A percentile compares a stretch with the other conserved stretches of the same genome.
Conservation (phyloP, 2,113 vertebrate genomes). For the Pyxicephalus adspersus region DNA sequence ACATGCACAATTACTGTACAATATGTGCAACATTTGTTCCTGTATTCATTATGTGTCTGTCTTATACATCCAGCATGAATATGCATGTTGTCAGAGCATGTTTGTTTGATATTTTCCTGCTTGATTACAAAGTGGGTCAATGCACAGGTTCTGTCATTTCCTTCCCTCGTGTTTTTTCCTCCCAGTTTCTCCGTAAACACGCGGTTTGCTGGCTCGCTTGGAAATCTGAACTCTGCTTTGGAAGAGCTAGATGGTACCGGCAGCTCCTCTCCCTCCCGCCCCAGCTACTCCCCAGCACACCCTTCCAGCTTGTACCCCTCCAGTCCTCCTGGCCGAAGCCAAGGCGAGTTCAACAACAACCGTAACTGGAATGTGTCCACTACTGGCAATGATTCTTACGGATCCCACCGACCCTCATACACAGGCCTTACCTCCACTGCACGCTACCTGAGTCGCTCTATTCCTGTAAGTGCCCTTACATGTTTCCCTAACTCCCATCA, state of each 20-base stretch:
- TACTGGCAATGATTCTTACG: slow-evolving; percentile 68
- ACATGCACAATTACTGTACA: not conserved
- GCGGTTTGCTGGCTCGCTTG: slow-evolving; percentile 90
- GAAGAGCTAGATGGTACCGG: slow-evolving; percentile 74
- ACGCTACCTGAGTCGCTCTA: slow-evolving; percentile 86
- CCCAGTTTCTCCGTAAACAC: slow-evolving; percentile 84
- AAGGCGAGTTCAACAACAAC: slow-evolving; percentile 88
- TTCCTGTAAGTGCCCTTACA: slow-evolving; percentile 87
- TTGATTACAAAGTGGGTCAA: slow-evolving; percentile 36
- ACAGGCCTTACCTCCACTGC: slow-evolving; percentile 76
- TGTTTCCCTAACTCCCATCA: slow-evolving; percentile 62
- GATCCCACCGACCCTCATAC: slow-evolving; percentile 68
- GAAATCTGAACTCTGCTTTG: slow-evolving; percentile 81
- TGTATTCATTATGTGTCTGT: not conserved
- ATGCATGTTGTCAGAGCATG: slow-evolving; percentile 11
- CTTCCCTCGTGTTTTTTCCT: slow-evolving; percentile 65
- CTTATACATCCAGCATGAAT: not conserved
- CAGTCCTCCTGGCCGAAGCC: slow-evolving; percentile 70
- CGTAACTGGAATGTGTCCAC: slow-evolving; percentile 60
- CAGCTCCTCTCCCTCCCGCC: slow-evolving; percentile 67
- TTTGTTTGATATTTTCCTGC: not conserved
- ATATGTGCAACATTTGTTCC: not conserved
- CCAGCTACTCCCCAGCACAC: slow-evolving; percentile 69
- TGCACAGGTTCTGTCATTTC: slow-evolving; percentile 61
- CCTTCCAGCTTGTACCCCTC: slow-evolving; percentile 72